Percentiles rank a stretch among this genome's conserved stretches.
Conservation (phyloP, 2,888 invertebrate genomes). For the Cheilosia vulpina region DNA sequence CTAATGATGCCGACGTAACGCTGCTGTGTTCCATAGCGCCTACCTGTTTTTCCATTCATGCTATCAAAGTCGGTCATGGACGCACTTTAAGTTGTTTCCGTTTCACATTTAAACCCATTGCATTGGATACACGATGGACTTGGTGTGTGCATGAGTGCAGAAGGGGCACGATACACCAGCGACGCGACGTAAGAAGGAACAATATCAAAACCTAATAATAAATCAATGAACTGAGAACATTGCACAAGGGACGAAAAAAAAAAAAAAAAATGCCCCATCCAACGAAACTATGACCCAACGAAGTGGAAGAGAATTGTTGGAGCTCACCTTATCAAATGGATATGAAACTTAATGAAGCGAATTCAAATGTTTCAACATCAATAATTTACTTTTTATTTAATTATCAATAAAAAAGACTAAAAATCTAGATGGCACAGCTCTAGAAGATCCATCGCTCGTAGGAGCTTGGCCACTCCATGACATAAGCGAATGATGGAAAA, state of each 20-base stretch:
- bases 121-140: neutral
- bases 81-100: conserved; percentile 54
- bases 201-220: conserved; percentile 29
- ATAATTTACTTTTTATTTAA: conserved; percentile 63
- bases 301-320: conserved; percentile 25
- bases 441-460: conserved; percentile 82
- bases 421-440: conserved; percentile 45
- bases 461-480: conserved; percentile 84
- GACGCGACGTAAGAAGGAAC: neutral
- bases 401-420: conserved; percentile 69
- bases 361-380: conserved; percentile 42
- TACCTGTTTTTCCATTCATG: conserved; percentile 10
- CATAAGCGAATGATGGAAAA: conserved; percentile 85
- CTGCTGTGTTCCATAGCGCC: conserved; percentile 8
- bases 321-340: conserved; percentile 24
- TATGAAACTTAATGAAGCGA: conserved; percentile 31
- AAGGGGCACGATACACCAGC: conserved; percentile 33
- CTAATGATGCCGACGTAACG: conserved; percentile 40
- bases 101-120: conserved; percentile 41
- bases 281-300: conserved; percentile 12
- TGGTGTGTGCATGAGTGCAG: conserved; percentile 36
- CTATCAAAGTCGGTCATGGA: conserved; percentile 61
- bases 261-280: neutral
- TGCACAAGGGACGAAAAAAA: conserved; percentile 2
- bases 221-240: conserved; percentile 12